Evolutionary conservation across 2,888 invertebrate genomes (phyloP).

Genomic region (Lasioglossum marginatum): DNA sequence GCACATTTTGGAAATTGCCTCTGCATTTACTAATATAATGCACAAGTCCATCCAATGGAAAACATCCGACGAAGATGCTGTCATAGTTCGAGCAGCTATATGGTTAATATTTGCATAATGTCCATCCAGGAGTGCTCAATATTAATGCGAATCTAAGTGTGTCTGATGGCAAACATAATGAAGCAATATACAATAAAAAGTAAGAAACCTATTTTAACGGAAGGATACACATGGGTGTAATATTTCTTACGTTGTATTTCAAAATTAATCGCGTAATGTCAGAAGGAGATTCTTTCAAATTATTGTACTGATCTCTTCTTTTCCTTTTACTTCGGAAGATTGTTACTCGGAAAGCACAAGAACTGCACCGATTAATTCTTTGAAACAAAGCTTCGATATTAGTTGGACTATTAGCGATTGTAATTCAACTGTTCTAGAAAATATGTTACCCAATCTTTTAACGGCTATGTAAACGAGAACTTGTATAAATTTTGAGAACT

Average conservation of each 20-base stretch:
- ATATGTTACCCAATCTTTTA: slow-evolving; percentile 7
- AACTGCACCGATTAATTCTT: slow-evolving; percentile 23
- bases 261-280: background rate
- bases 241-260: slow-evolving; percentile 22
- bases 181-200: slow-evolving; percentile 35
- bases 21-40: slow-evolving; percentile 52
- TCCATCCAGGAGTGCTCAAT: slow-evolving; percentile 68
- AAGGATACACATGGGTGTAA: slow-evolving; percentile 21
- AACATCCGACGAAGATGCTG: slow-evolving; percentile 48
- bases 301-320: background rate
- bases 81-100: slow-evolving; percentile 47
- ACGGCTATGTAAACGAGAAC: background rate
- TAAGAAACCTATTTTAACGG: slow-evolving; percentile 40
- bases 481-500: slow-evolving; percentile 11
- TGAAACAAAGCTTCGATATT: slow-evolving; percentile 19
- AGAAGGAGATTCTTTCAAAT: slow-evolving; percentile 8
- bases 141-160: slow-evolving; percentile 51
- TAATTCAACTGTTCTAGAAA: background rate
- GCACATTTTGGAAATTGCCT: slow-evolving; percentile 47
- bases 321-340: background rate
- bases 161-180: slow-evolving; percentile 55
- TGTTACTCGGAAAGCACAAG: background rate
- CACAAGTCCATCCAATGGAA: slow-evolving; percentile 63
- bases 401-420: background rate
- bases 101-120: slow-evolving; percentile 54